Evolutionary conservation across 92 coral and sea anemone species (phyloP).

Genomic region (Palythoa grandis): DNA sequence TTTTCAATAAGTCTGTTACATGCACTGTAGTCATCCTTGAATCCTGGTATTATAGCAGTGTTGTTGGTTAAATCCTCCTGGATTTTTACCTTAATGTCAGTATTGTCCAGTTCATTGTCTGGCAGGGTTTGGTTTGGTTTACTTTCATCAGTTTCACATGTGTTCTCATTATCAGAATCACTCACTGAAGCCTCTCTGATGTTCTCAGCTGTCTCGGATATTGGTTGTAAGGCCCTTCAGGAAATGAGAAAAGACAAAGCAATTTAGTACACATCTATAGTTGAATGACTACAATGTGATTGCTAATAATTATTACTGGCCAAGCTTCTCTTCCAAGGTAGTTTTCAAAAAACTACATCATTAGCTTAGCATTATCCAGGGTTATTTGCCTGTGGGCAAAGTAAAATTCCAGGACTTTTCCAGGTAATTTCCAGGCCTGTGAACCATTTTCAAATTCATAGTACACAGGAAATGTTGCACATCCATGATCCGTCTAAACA

Average conservation of each 20-base stretch:
- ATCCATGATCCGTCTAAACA: too few species aligned
- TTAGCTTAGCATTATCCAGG: neutral
- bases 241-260: conserved; percentile 5
- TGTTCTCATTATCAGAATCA: conserved; percentile 26
- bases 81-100: neutral
- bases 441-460: neutral
- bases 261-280: neutral
- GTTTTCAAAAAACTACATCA: neutral
- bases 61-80: neutral
- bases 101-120: neutral
- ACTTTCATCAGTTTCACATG: neutral
- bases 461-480: too few species aligned
- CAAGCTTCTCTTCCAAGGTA: too few species aligned
- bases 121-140: neutral
- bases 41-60: conserved; percentile 10
- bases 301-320: too few species aligned
- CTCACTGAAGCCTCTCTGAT: conserved; percentile 58
- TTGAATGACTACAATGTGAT: too few species aligned
- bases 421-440: too few species aligned
- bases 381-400: neutral
- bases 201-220: conserved; percentile 79
- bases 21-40: conserved; percentile 81
- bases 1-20: conserved; percentile 82
- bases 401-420: neutral
- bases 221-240: conserved; percentile 74